Base-by-base conservation (phyloP, 2,797 vertebrate genomes). In the Okamejei kenojei region DNA sequence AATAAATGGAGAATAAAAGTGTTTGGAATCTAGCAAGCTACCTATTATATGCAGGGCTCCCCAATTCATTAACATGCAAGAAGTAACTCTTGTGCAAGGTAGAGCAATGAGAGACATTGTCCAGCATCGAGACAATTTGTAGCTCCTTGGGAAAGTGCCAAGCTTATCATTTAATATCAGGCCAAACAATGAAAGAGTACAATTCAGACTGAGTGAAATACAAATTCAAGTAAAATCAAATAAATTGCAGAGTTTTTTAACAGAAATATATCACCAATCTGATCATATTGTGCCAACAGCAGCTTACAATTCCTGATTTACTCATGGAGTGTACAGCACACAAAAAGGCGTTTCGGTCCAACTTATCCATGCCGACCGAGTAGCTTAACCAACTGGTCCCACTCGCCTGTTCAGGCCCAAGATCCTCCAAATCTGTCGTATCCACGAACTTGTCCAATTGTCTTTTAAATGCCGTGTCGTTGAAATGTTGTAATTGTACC, bases 31-130 rank as follows among this genome's bases (percentile, higher is more conserved):
- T 74, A 91, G 35, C 90, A 91, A 73, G 68, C 32, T 91, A 32
- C 23, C 32, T 35, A 91, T 91, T 73, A 45, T 91, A 26, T 91
- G 71, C 23, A 91, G 35, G 71, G 68, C 35, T 45, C 32, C 9
- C 90, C 35, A 73, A 21, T 73, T 73, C 90, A 91, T 91, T 74
- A 91, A 91, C 65, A 73, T 91, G 90, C 90, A 91, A 13, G 23
- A 91, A 74, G 71, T 35, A 74, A 74, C 9, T 15, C 90, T 45
- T 7, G 23, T 45, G 65, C 90, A 73, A 91, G 68, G 3, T 45
- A 68, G 35, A 91, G 68, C 38, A 91, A 91, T 54, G 88, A 32
- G 68, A 73, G 68, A 35, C 35, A 45, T 73, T 73, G n/a, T 91
- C 35, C 65, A 74, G 15, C 45, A 86, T 17, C 29, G 29, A 29